A percentile compares a stretch with the other conserved stretches of the same genome.
phyloP scores from a whole-genome alignment of 2,888 invertebrate genomes.

The Scaptodrosophila latifasciaeformis region DNA sequence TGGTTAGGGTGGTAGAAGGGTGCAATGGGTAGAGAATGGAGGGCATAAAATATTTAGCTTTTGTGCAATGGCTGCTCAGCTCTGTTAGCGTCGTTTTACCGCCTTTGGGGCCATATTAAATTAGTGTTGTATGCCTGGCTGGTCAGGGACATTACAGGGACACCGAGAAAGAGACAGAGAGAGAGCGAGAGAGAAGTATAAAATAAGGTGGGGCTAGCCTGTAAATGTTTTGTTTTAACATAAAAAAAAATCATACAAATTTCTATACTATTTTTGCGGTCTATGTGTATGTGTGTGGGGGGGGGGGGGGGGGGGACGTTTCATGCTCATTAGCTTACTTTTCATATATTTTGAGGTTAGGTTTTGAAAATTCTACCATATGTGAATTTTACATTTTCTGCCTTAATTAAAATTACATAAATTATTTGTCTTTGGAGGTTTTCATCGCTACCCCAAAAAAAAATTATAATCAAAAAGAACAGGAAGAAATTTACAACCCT shows the following conservation, averaged over 20 bases:
- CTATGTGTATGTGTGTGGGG: background rate
- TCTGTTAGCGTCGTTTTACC: constrained; percentile 29
- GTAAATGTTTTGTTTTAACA: no score
- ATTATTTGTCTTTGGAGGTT: constrained; percentile 28
- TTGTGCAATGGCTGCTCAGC: constrained; percentile 37
- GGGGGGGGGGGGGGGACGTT: background rate
- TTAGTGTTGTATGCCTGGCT: constrained; percentile 48
- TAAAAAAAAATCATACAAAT: no score
- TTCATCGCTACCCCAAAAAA: no score
- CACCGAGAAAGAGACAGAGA: background rate
- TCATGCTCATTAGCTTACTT: background rate
- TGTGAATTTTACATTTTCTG: background rate
- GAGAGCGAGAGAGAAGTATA: background rate
- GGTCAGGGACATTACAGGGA: constrained; percentile 17
- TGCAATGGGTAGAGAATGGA: no score
- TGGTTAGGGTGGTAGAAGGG: no score
- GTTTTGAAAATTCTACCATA: constrained; percentile 7
- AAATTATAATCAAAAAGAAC: constrained; percentile 1
- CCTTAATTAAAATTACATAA: constrained; percentile 28
- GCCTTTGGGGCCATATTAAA: constrained; percentile 50
- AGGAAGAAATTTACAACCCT: background rate
- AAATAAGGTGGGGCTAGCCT: no score
- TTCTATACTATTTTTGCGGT: no score
- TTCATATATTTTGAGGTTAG: constrained; percentile 16
- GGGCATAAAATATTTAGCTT: constrained; percentile 56